Evolutionary conservation across 2,888 invertebrate genomes (phyloP), one percentile per base, ranked within the genome.

Genomic region (Sarcophaga variegata): DNA sequence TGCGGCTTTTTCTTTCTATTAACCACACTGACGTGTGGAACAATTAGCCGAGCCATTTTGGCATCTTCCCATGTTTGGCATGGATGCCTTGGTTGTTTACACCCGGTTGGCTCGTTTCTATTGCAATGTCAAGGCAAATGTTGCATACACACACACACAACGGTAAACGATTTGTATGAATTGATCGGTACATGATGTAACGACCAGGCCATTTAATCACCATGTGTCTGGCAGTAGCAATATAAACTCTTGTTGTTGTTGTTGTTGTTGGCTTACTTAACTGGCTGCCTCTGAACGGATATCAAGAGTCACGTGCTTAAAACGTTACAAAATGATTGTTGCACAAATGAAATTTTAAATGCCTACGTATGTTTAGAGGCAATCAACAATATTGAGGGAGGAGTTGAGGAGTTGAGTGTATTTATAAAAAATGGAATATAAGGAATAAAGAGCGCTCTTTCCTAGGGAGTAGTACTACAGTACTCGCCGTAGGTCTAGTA

Each of bases 101-200:
- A 66, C 20, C 62, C 54, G 66, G 12, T 62, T 47, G 25, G 25
- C 17, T 60, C 45, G 49, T 17, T 54, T 54, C 8, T 67, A 72
- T 78, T 67, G 69, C 74, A 83, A 83, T 83, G 69, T 69, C 83
- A 83, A 83, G 83, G 78, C 67, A 62, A 72, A 37, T 27, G 63
- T 54, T 54, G 54, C 17, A 4, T 49, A 75, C 64, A 71, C 63
- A 71, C 64, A 83, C 71, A 45, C 47, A 71, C 49, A 76, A 17
- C 54, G 14, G 2, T 54, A 14, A 12, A 47, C 77, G 12, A 77
- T 72, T 83, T 72, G 66, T 77, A 76, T 70, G 66, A 66, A 77
- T 77, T 77, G 82, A 83, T 77, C 77, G 64, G 20, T 66, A 83
- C 82, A 83, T 83, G 77, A 83, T 83, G 77, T 71, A 83, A 83